These are phyloP conservation scores for Microcaecilia unicolor DNA, from an alignment of 2,797 vertebrate genomes.

Conservation along the genomic window DNA sequence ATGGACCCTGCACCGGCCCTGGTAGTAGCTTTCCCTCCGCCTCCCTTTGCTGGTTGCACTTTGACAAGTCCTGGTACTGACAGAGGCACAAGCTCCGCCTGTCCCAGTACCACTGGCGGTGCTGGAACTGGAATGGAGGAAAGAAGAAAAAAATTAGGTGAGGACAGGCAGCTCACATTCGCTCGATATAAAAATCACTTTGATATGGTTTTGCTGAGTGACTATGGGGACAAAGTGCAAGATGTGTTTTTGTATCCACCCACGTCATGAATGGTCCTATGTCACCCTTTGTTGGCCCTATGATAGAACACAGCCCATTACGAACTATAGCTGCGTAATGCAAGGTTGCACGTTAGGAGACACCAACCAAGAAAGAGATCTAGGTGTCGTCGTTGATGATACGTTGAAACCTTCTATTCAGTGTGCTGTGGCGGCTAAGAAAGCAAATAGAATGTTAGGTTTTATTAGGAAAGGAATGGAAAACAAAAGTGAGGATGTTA, in stretches of 20 bases:
- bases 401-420: no score
- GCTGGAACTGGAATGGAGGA: background rate
- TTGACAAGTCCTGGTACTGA: constrained; percentile 61
- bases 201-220: constrained; percentile 1
- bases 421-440: no score
- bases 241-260: background rate
- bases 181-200: no score
- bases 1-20: constrained; percentile 40
- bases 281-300: background rate
- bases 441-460: no score
- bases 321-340: no score
- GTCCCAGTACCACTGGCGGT: constrained; percentile 57
- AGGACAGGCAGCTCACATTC: background rate
- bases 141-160: background rate
- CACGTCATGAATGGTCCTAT: background rate
- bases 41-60: constrained; percentile 51
- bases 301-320: no score
- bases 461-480: no score
- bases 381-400: no score
- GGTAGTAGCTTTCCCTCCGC: constrained; percentile 34
- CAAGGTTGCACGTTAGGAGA: no score
- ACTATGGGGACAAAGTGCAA: constrained; percentile 1
- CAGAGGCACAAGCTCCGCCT: constrained; percentile 51
- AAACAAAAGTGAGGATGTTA: no score
- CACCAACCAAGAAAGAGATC: no score